Conservation (phyloP, 2,888 invertebrate genomes). For the Diaprepes abbreviatus region DNA sequence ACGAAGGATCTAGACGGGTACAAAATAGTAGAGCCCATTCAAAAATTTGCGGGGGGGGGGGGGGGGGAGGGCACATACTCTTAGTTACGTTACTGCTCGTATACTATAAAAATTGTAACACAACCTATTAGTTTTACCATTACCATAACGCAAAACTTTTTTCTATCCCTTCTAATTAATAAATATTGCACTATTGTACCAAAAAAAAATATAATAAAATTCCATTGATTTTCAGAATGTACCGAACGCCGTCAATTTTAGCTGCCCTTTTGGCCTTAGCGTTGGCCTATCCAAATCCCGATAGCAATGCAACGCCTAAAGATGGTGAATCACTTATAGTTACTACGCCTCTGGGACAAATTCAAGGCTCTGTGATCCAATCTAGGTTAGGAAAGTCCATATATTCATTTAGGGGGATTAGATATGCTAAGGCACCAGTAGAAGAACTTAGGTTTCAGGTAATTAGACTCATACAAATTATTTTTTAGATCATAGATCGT, state of each 20-base stretch:
- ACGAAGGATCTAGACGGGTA: too few relatives aligned
- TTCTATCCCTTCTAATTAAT: too few relatives aligned
- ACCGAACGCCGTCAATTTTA: conserved; percentile 20
- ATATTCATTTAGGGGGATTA: conserved; percentile 59
- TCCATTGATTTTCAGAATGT: conserved; percentile 41
- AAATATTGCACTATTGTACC: too few relatives aligned
- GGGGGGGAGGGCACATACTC: too few relatives aligned
- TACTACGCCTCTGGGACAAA: conserved; percentile 56
- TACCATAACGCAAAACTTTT: too few relatives aligned
- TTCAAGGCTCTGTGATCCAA: conserved; percentile 57
- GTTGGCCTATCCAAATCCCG: conserved; percentile 51
- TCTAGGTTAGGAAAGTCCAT: conserved; percentile 59
- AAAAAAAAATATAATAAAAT: too few relatives aligned
- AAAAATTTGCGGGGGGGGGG: too few relatives aligned
- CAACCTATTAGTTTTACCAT: too few relatives aligned
- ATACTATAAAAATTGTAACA: too few relatives aligned
- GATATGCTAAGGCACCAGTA: conserved; percentile 60
- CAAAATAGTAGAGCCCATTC: too few relatives aligned
- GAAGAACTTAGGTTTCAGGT: conserved; percentile 65
- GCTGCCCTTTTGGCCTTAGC: conserved; percentile 35
- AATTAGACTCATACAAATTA: too few relatives aligned
- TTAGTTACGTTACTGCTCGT: too few relatives aligned
- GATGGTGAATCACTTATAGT: conserved; percentile 46
- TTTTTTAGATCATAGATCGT: background rate
- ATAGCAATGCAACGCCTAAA: conserved; percentile 46